Evolutionary conservation across 2,113 vertebrate genomes (phyloP).

Genomic region (Pachyramphus minor): DNA sequence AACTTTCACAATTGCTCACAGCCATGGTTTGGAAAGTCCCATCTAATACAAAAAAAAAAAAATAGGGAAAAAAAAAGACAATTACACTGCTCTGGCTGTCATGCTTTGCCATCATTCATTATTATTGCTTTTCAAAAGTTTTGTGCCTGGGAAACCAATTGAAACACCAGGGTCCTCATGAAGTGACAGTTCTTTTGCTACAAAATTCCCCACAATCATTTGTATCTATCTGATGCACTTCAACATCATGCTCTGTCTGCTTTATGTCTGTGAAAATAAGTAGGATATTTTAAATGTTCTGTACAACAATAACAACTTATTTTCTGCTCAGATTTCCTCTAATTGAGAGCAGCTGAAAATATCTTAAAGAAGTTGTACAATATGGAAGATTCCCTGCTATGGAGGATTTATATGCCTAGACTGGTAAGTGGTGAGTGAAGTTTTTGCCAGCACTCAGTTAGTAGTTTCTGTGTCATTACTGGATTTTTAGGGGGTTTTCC

Average conservation of each 20-base stretch:
- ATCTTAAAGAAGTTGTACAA: neutral
- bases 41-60: neutral
- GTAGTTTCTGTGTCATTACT: constrained; percentile 27
- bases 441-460: constrained; percentile 39
- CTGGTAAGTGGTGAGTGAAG: neutral
- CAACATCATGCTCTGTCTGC: neutral
- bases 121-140: neutral
- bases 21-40: neutral
- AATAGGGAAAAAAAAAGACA: no score
- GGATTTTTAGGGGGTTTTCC: constrained; percentile 6
- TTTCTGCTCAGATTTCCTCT: neutral
- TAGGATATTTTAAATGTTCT: neutral
- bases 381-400: neutral
- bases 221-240: neutral
- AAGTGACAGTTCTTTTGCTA: neutral
- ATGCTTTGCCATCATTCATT: neutral
- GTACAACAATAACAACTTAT: neutral
- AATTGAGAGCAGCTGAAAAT: neutral
- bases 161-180: neutral
- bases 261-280: neutral
- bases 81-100: neutral
- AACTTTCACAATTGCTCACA: neutral
- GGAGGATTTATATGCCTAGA: neutral
- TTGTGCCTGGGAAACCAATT: neutral
- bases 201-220: neutral